These are phyloP conservation scores for Lamproptera curius DNA, from an alignment of 2,888 invertebrate genomes.

Conservation along the genomic window DNA sequence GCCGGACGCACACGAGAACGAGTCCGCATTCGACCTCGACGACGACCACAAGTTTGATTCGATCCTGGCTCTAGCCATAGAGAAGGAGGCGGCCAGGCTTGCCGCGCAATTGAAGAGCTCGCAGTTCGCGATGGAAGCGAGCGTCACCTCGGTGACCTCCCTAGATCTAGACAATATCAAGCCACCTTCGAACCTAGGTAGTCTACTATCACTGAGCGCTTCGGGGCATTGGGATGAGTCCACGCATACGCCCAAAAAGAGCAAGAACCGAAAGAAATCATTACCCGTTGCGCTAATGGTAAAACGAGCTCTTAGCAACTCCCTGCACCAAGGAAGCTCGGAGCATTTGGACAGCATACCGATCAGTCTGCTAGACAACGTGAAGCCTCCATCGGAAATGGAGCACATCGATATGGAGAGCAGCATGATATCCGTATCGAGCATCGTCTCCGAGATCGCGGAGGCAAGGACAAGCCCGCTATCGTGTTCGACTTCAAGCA, in stretches of 20 bases:
- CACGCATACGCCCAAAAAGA: conserved; percentile 47
- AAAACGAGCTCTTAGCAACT: conserved; percentile 82
- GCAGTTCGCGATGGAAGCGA: conserved; percentile 71
- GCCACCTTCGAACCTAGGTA: conserved; percentile 88
- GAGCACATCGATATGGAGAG: conserved; percentile 88
- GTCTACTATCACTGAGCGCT: conserved; percentile 75
- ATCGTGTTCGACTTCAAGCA: conserved; percentile 79
- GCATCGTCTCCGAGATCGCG: conserved; percentile 88
- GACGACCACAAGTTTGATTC: conserved; percentile 76
- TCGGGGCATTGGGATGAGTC: conserved; percentile 74
- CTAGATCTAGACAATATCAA: conserved; percentile 85
- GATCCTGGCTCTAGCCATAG: conserved; percentile 85
- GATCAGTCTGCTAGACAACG: conserved; percentile 84
- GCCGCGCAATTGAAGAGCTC: conserved; percentile 60
- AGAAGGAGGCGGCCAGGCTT: conserved; percentile 85
- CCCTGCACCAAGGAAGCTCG: conserved; percentile 72
- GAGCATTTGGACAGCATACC: conserved; percentile 81
- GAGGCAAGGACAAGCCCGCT: conserved; percentile 70
- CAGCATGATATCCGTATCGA: conserved; percentile 91
- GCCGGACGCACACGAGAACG: conserved; percentile 39
- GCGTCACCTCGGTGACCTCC: conserved; percentile 78
- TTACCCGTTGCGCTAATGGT: conserved; percentile 85
- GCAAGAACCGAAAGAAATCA: conserved; percentile 80
- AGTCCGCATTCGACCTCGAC: conserved; percentile 63
- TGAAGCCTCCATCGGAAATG: conserved; percentile 91